Base-by-base conservation (phyloP, 2,888 invertebrate species). In the Tanaodytes sp. region DNA sequence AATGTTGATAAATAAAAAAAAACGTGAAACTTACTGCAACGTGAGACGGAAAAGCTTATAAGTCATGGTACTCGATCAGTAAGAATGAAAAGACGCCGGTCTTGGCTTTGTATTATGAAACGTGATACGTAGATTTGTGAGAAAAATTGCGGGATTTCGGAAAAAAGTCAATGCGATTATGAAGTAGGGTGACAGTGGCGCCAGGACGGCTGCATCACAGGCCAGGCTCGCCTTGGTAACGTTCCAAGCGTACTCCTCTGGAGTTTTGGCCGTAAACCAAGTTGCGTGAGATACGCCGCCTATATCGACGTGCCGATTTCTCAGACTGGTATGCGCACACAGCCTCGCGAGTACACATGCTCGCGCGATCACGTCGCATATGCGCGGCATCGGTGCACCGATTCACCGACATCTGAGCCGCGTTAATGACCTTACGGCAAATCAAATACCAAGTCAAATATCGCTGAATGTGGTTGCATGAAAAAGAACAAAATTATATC, bases 221-320 rank as follows among this genome's bases (percentile, higher is more conserved):
- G 55, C 65, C 62, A 63, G 54, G 33, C 52, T 51, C 39, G 73
- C 72, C 69, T 79, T 80, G 79, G 78, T 75, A 75, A 71, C 62
- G 71, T 75, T 79, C 79, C 79, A 79, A 79, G 63, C 45, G 63
- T 68, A 74, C 75, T 70, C 72, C 59, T 61, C 49, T 54, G 58
- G 49, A 64, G 68, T 67, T 73, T 78, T 78, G 78, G 78, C 76
- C 66, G 43, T 64, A 59, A 72, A 75, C 75, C 78, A 77, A 76
- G 68, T 70, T 59, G 62, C 71, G 71, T 73, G 51, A 49, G 42
- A 55, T 55, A 48, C 55, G 36, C 33, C 40, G 48, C 27, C 5
- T 49, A 43, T 55, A 43, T 57, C 49, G 57, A 55, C 51, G 43
- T 37, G 43, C 55, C 43, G 57, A 64, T 64, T 57, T 51, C 64